These are phyloP conservation scores for Bubo bubo DNA, from an alignment of 2,113 vertebrate genomes.

Conservation along the genomic window DNA sequence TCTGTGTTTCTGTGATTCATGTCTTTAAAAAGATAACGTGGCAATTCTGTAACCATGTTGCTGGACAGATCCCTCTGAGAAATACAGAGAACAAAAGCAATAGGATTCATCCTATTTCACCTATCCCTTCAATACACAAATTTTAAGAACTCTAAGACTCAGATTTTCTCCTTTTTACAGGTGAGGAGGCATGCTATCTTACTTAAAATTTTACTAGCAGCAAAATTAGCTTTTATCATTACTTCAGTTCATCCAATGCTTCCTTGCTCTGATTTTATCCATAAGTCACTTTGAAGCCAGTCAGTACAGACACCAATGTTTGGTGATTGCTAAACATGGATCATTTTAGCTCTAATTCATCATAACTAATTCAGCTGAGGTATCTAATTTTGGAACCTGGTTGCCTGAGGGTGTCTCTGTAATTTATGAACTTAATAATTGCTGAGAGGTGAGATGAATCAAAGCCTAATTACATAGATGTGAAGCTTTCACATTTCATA, in stretches of 20 bases:
- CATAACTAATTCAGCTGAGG: slow-evolving; percentile 19
- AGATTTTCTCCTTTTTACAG: neutral
- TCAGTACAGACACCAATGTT: neutral
- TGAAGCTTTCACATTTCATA: neutral
- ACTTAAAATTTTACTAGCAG: neutral
- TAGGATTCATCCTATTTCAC: neutral
- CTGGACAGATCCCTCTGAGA: slow-evolving; percentile 74
- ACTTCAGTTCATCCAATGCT: neutral
- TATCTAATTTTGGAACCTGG: slow-evolving; percentile 41
- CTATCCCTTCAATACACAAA: neutral
- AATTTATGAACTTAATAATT: slow-evolving; percentile 45
- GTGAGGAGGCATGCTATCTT: neutral
- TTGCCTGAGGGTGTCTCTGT: slow-evolving; percentile 35
- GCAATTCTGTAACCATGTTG: slow-evolving; percentile 76
- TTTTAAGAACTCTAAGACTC: neutral
- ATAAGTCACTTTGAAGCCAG: neutral
- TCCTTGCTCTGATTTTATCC: neutral
- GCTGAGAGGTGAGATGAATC: slow-evolving; percentile 37
- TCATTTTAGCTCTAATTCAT: slow-evolving; percentile 41
- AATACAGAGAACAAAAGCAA: neutral
- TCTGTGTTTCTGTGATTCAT: neutral
- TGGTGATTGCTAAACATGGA: slow-evolving; percentile 1
- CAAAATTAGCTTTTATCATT: neutral
- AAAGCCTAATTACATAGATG: slow-evolving; percentile 26
- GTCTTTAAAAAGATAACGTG: slow-evolving; percentile 72